Base-by-base conservation (phyloP, 2,888 invertebrate genomes). In the Geophilus truncorum region DNA sequence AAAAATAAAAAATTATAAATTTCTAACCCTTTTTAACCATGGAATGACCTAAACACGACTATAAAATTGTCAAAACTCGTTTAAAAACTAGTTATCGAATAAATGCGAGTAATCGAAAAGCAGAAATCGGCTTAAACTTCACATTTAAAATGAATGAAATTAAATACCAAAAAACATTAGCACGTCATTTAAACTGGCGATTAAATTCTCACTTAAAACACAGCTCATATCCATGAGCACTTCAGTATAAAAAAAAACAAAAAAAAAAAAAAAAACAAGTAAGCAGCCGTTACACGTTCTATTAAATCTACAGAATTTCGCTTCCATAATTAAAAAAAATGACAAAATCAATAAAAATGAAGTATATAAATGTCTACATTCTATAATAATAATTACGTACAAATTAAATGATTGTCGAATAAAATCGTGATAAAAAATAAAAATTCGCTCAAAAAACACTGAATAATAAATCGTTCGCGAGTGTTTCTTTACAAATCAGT, bases 401-500 rank as follows among this genome's bases (percentile, higher is more conserved):
- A 70, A 70, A 70, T 25, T 25, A 25, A 70, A 70, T 70, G 70
- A 70, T 70, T 70, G 70, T 70, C 70, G 70, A 70, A 70, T 70
- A 28, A n/a, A n/a, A 70, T 25, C 10, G 28, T 70, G 62, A 62
- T 25, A 70, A 28, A 70, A 70, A 28, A n/a, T n/a, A 70, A 6
- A 15, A 4, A 1, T 70, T 10, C 2, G 1, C 15, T n/a, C 1
- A 0, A 40, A 18, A 51, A 18, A 51, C 51, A 51, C 45, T 1
- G 51, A 51, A 18, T 6, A 18, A 51, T 7, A 0, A 6, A 57
- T 25, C 23, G 5, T 21, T 57, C 23, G 12, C 45, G 7, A 57
- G 18, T 23, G 1, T 6, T 62, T 18, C 36, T 36, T 84, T 84
- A 97, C 86, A 97, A 92, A 89, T 97, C 97, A 84, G 97, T 97